Evolutionary conservation across 1,140 invertebrate species (phyloP).

Genomic region (Heliconius congener): DNA sequence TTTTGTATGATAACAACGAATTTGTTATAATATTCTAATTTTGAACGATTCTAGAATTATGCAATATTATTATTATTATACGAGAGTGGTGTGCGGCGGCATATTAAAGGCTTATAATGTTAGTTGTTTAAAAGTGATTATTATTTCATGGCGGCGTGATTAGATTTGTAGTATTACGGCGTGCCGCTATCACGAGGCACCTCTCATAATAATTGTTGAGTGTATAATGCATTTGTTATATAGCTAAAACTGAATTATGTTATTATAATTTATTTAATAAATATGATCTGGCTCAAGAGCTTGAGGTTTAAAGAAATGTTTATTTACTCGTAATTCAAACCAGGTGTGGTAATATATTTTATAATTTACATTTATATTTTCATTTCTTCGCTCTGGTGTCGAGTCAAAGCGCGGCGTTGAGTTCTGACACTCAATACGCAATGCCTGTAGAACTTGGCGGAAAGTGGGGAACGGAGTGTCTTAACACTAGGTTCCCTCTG

Average conservation of each 20-base stretch:
- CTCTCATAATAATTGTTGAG: conserved; percentile 20
- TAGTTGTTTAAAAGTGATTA: conserved; percentile 42
- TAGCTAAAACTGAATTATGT: background rate
- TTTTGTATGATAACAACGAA: conserved; percentile 36
- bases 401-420: too few relatives aligned
- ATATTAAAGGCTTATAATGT: conserved; percentile 42
- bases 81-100: conserved; percentile 25
- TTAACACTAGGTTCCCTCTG: too few relatives aligned
- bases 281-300: too few relatives aligned
- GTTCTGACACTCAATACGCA: too few relatives aligned
- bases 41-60: conserved; percentile 37
- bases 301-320: too few relatives aligned
- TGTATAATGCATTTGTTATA: conserved; percentile 27
- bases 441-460: too few relatives aligned
- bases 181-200: conserved; percentile 31
- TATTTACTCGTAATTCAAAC: too few relatives aligned
- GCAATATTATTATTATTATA: conserved; percentile 37
- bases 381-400: too few relatives aligned
- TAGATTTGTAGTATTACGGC: conserved; percentile 37
- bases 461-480: too few relatives aligned
- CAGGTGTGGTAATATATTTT: too few relatives aligned
- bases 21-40: conserved; percentile 37
- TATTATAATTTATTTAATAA: too few relatives aligned
- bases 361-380: too few relatives aligned
- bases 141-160: conserved; percentile 40